These are phyloP conservation scores for Eidolon dupreanum DNA, from an alignment of 2,797 vertebrate genomes.

Conservation along the genomic window DNA sequence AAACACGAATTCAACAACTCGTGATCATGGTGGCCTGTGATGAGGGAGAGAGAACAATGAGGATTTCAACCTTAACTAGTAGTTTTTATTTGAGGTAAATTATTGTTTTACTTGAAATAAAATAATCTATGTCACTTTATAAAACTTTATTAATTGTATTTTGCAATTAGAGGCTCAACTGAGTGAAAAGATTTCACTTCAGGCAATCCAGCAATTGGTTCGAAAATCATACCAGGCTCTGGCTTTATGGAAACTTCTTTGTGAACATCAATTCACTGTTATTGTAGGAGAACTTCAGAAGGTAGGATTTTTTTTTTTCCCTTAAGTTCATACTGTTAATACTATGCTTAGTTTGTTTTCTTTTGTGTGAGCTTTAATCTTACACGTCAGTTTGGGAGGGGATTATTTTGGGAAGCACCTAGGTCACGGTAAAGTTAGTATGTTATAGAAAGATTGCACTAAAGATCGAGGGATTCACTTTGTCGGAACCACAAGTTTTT, in stretches of 20 bases:
- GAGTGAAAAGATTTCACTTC: constrained; percentile 95
- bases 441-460: background rate
- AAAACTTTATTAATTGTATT: constrained; percentile 33
- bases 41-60: background rate
- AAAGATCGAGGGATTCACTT: background rate
- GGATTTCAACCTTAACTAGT: background rate
- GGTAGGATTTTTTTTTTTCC: constrained; percentile 83
- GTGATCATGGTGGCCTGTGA: background rate
- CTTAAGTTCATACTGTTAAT: background rate
- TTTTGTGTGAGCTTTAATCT: background rate
- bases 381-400: background rate
- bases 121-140: background rate
- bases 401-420: background rate
- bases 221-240: constrained; percentile 95
- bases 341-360: background rate
- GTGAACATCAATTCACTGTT: constrained; percentile 96
- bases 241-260: constrained; percentile 97
- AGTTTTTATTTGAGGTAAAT: background rate
- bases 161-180: constrained; percentile 94
- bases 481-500: background rate
- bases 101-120: background rate
- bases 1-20: background rate
- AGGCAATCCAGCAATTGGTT: constrained; percentile 95
- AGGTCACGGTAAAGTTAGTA: background rate
- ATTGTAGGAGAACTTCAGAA: constrained; percentile 96